Evolutionary conservation across 2,888 invertebrate genomes (phyloP).

Genomic region (Taphrorychus bicolor): DNA sequence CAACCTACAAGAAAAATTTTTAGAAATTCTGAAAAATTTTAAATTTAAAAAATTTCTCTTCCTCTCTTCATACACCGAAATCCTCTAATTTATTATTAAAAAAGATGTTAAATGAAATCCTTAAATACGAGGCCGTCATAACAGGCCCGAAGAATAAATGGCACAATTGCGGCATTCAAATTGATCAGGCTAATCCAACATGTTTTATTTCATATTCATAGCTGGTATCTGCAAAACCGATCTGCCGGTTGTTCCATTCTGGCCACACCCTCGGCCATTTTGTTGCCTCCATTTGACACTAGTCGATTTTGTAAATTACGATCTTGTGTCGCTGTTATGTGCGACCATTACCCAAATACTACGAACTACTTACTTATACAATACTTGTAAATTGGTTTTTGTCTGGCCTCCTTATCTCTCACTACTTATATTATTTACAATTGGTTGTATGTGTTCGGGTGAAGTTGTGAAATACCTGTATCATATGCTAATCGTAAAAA

Average conservation of each 20-base stretch:
- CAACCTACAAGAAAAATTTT: too few relatives aligned
- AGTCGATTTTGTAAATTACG: slow-evolving; percentile 41
- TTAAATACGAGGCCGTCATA: too few relatives aligned
- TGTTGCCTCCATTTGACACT: slow-evolving; percentile 39
- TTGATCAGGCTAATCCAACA: slow-evolving; percentile 35
- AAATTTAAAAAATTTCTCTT: too few relatives aligned
- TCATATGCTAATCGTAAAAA: not conserved
- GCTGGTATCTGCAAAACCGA: slow-evolving; percentile 37
- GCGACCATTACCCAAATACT: slow-evolving; percentile 41
- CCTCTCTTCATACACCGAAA: too few relatives aligned
- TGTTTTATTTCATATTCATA: slow-evolving; percentile 41
- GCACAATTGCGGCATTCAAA: not conserved
- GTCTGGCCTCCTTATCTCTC: slow-evolving; percentile 31
- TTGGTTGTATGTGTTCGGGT: too few relatives aligned
- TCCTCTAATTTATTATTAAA: too few relatives aligned
- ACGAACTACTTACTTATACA: slow-evolving; percentile 41
- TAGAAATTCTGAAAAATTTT: too few relatives aligned
- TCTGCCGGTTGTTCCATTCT: slow-evolving; percentile 36
- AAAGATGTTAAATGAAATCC: too few relatives aligned
- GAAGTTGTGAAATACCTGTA: slow-evolving; percentile 15
- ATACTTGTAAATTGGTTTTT: slow-evolving; percentile 40
- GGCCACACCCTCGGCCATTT: slow-evolving; percentile 36
- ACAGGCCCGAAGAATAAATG: not conserved
- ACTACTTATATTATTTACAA: slow-evolving; percentile 22
- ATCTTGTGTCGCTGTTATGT: slow-evolving; percentile 38